A percentile compares a stretch with the other conserved stretches of the same genome.
These are phyloP conservation scores for Psammodynastes pulverulentus DNA, from an alignment of 2,113 vertebrate genomes.

Conservation along the genomic window DNA sequence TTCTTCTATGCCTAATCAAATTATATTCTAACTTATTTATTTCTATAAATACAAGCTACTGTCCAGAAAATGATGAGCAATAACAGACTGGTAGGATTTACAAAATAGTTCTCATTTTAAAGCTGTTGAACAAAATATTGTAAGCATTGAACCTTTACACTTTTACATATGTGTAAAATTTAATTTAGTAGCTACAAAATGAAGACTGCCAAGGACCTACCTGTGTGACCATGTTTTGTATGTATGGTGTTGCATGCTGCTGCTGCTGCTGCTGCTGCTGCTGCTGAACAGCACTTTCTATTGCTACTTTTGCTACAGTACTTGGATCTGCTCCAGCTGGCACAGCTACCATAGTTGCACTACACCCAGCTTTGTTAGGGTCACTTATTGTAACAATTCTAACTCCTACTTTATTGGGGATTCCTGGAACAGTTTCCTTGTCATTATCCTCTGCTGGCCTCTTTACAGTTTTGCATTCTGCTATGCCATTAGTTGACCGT, in stretches of 20 bases:
- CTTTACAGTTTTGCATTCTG: conserved; percentile 87
- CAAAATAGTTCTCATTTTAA: conserved; percentile 13
- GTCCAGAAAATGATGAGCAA: conserved; percentile 10
- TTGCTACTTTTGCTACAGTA: conserved; percentile 99
- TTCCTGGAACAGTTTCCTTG: conserved; percentile 80
- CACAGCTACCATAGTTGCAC: conserved; percentile 97
- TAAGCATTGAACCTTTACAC: neutral
- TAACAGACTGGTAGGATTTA: neutral
- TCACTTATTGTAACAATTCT: conserved; percentile 99
- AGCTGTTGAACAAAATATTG: neutral
- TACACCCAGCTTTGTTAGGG: conserved; percentile 97
- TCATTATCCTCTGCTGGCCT: conserved; percentile 90
- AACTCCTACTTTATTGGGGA: conserved; percentile 97
- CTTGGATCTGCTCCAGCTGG: conserved; percentile 96
- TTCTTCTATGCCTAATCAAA: neutral
- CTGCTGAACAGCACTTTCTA: conserved; percentile 92
- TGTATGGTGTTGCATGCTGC: conserved; percentile 78
- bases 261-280: conserved; percentile 88
- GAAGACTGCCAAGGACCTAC: conserved; percentile 73
- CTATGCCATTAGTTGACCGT: conserved; percentile 85
- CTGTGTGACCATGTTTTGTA: conserved; percentile 81
- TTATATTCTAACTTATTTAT: neutral
- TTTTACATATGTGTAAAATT: neutral
- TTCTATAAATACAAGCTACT: conserved; percentile 30
- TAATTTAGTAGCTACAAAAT: conserved; percentile 40